phyloP scores from a whole-genome alignment of 2,888 invertebrate species.

The Osmoderma eremita region DNA sequence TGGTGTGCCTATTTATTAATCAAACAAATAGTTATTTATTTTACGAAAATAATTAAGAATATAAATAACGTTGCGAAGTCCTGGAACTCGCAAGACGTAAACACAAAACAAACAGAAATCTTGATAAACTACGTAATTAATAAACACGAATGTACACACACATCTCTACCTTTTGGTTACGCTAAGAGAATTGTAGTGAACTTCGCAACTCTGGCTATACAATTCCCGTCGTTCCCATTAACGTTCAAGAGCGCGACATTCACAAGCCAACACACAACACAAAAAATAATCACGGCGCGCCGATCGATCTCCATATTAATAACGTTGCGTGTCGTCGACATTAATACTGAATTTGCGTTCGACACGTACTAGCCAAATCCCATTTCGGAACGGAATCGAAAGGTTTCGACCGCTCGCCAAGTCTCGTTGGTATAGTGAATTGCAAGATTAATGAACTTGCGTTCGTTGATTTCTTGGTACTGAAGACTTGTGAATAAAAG shows the following conservation, averaged over 20 bases:
- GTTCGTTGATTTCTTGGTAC: constrained; percentile 5
- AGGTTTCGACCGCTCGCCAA: neutral
- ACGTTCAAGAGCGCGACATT: constrained; percentile 29
- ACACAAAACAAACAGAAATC: neutral
- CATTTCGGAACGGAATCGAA: constrained; percentile 16
- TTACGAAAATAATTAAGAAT: constrained; percentile 10
- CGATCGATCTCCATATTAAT: constrained; percentile 2
- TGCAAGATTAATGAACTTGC: constrained; percentile 25
- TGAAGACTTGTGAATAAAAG: too few species aligned
- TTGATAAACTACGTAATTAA: constrained; percentile 35
- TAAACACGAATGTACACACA: constrained; percentile 20
- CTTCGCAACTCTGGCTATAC: neutral
- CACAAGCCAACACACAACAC: neutral
- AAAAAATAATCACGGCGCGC: constrained; percentile 11
- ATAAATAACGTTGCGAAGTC: neutral
- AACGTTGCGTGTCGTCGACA: neutral
- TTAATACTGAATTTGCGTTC: constrained; percentile 5
- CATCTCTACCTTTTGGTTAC: constrained; percentile 10
- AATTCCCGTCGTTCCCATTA: constrained; percentile 1
- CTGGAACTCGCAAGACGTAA: neutral
- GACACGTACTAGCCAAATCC: neutral
- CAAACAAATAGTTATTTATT: neutral
- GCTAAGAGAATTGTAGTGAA: constrained; percentile 11
- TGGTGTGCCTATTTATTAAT: neutral
- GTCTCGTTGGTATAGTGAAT: too few species aligned